Evolutionary conservation across 2,888 invertebrate genomes (phyloP), one percentile per base, ranked within the genome.

Genomic region (Aporophyla nigra): DNA sequence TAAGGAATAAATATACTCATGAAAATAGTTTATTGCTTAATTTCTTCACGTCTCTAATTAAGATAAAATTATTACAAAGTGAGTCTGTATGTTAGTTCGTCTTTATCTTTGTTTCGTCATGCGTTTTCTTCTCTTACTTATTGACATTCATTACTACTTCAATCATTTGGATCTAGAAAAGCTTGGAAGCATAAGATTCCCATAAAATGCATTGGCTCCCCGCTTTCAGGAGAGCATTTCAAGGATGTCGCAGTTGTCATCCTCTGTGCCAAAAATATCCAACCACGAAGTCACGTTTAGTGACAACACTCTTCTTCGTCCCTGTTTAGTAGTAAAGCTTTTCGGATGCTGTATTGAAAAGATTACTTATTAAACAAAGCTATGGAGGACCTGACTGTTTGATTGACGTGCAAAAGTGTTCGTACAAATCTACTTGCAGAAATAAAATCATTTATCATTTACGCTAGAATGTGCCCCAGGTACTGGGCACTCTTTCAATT

Each of bases 1-100:
- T n/a, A 19, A 5, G 2, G 16, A 9, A n/a, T 19, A 9, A 27
- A 46, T 46, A 19, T 12, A 46, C 4, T 12, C 40, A 21, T 33
- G 43, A 53, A 27, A 27, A n/a, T 43, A 27, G 27, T 54, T 56
- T 73, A n/a, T 33, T n/a, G 46, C 27, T 46, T 71, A 12, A 71
- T 46, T 54, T 56, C 3, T 56, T 49, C 4, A 33, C 24, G 14
- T 67, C 33, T 10, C 24, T 6, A 19, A 58, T 2, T 49, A 16
- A 24, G 24, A 49, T 27, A 33, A 19, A 27, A 19, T 65, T 12
- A 49, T 19, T 10, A 6, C 19, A 19, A 33, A 61, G 6, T 61
- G 10, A 6, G 27, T 49, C 46, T 9, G 1, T 12, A 12, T 46
- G 43, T 40, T 0, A 3, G 40, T 40, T 7, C 4, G 27, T 66